Conservation (phyloP, 1,140 invertebrate species). For the Scaptomyza graminum region DNA sequence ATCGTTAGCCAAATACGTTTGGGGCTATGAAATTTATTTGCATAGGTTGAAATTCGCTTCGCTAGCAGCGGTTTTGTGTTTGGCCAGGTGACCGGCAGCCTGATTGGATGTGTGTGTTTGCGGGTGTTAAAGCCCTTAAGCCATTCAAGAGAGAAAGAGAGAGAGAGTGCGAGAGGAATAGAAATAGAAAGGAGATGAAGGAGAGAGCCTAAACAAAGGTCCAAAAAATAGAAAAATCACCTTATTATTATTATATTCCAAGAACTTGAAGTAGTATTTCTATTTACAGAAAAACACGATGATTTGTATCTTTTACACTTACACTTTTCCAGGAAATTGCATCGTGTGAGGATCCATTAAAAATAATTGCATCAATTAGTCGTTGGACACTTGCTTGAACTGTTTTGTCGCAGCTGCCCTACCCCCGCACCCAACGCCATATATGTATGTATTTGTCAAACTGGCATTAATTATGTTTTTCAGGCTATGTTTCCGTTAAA, state of each 20-base stretch:
- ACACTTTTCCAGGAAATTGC: slow-evolving; percentile 1
- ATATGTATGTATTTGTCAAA: slow-evolving; percentile 4
- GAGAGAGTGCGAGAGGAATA: too few relatives aligned
- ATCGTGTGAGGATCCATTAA: not conserved
- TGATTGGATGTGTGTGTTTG: not conserved
- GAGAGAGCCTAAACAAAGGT: not conserved
- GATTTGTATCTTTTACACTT: too few relatives aligned
- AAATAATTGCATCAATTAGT: slow-evolving; percentile 34
- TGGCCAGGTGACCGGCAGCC: not conserved
- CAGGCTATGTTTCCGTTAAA: not conserved
- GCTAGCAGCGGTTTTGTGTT: not conserved
- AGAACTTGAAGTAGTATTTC: too few relatives aligned
- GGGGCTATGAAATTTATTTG: not conserved
- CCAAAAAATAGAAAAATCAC: too few relatives aligned
- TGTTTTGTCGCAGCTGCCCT: not conserved
- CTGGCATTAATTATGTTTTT: slow-evolving; percentile 29
- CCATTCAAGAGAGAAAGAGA: not conserved
- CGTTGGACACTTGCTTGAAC: slow-evolving; percentile 22
- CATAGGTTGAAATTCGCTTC: not conserved
- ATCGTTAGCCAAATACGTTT: slow-evolving; percentile 14
- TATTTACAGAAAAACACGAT: too few relatives aligned
- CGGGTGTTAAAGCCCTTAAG: not conserved
- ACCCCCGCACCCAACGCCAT: too few relatives aligned
- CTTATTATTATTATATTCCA: too few relatives aligned
- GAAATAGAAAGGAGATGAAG: not conserved